Conservation (phyloP, 1,140 invertebrate species). For the Cydia strobilella region DNA sequence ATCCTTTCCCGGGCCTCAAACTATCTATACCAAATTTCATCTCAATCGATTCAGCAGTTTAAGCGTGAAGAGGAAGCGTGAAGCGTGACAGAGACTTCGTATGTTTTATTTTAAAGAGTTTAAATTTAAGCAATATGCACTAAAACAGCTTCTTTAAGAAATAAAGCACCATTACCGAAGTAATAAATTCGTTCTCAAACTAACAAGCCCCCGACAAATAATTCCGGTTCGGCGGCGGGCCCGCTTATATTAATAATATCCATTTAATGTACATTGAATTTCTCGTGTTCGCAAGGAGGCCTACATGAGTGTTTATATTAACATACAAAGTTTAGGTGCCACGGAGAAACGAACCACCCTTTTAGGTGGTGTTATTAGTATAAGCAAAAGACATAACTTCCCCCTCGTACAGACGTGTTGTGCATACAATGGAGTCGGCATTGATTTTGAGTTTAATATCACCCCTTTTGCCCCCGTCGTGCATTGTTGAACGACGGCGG, state of each 20-base stretch:
- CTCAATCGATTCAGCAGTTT: no score
- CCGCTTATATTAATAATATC: slow-evolving; percentile 57
- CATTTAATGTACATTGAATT: slow-evolving; percentile 61
- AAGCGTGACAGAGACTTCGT: no score
- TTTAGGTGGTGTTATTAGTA: slow-evolving; percentile 68
- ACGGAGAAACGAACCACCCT: slow-evolving; percentile 61
- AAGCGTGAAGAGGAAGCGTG: no score
- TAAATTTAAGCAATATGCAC: neutral
- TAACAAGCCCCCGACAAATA: slow-evolving; percentile 50
- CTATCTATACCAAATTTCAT: no score
- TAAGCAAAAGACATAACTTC: slow-evolving; percentile 69
- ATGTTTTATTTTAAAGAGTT: no score
- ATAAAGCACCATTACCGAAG: neutral
- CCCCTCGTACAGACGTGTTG: slow-evolving; percentile 57
- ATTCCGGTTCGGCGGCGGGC: slow-evolving; percentile 43
- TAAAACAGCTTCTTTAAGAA: neutral
- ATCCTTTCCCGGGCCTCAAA: no score
- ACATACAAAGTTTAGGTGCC: slow-evolving; percentile 66
- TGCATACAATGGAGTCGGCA: slow-evolving; percentile 69
- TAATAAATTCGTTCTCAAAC: slow-evolving; percentile 23
- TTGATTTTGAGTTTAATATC: slow-evolving; percentile 72
- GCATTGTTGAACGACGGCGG: slow-evolving; percentile 56
- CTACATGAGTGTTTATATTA: slow-evolving; percentile 71
- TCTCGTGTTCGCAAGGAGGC: slow-evolving; percentile 52
- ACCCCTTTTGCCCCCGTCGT: slow-evolving; percentile 57